Evolutionary conservation across 2,797 vertebrate genomes (phyloP).

Genomic region (Valencia hispanica): DNA sequence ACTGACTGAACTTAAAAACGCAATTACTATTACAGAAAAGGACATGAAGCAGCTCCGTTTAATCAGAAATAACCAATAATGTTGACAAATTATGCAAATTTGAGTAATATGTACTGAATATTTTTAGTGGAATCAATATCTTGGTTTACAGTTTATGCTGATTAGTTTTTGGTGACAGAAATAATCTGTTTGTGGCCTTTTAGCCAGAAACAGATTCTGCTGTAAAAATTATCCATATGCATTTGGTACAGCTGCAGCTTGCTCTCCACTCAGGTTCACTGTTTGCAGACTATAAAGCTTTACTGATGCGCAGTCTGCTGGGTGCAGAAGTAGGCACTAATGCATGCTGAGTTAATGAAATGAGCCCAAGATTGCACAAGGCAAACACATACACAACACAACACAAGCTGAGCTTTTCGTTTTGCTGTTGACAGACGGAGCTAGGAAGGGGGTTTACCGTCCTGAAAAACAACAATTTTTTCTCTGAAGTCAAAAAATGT

Average conservation of each 20-base stretch:
- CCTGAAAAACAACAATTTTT: slow-evolving; percentile 21
- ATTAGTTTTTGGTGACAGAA: slow-evolving; percentile 11
- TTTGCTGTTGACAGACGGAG: slow-evolving; percentile 9
- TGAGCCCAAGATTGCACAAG: slow-evolving; percentile 24
- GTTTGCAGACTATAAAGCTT: slow-evolving; percentile 22
- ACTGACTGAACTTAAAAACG: no score
- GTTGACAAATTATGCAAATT: no score
- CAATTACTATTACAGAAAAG: no score
- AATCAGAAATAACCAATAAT: no score
- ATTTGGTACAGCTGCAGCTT: slow-evolving; percentile 25
- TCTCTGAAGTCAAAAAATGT: background rate
- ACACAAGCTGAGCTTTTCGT: slow-evolving; percentile 4
- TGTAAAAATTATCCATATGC: slow-evolving; percentile 6
- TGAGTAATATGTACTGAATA: no score
- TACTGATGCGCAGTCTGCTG: slow-evolving; percentile 41
- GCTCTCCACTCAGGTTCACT: slow-evolving; percentile 24
- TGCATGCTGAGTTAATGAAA: slow-evolving; percentile 43
- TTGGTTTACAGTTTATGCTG: no score
- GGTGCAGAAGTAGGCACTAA: slow-evolving; percentile 22
- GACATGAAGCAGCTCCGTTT: no score
- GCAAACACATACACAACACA: slow-evolving; percentile 52
- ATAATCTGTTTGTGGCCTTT: no score
- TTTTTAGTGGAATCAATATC: no score
- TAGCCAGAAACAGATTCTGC: slow-evolving; percentile 16
- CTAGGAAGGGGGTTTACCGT: slow-evolving; percentile 9